Percentiles rank a stretch among this genome's conserved stretches.
Evolutionary conservation across 2,797 vertebrate genomes (phyloP).

Genomic region (Diplodus puntazzo): DNA sequence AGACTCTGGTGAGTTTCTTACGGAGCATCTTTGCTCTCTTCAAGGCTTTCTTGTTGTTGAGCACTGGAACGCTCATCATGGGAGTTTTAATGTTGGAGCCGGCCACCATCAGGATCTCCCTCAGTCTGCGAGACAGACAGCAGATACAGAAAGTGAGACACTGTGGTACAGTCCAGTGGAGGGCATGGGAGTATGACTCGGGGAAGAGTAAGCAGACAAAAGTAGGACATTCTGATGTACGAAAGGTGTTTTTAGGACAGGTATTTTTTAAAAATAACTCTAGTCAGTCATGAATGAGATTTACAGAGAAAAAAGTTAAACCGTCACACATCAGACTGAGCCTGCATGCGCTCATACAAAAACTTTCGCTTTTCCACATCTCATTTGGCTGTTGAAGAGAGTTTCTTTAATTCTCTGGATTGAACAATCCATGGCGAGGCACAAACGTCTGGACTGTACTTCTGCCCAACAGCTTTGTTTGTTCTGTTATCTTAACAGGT

Average conservation of each 20-base stretch:
- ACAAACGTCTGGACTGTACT: no score
- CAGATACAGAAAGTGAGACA: not conserved
- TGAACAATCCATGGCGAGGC: no score
- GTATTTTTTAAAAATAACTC: not conserved
- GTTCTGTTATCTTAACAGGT: no score
- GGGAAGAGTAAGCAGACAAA: not conserved
- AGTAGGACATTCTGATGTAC: not conserved
- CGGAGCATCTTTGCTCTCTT: constrained; percentile 90
- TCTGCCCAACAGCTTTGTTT: no score
- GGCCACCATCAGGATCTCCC: constrained; percentile 96
- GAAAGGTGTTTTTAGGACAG: not conserved
- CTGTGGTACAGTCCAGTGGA: not conserved
- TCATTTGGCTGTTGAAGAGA: not conserved
- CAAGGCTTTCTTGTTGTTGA: constrained; percentile 88
- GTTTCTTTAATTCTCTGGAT: no score
- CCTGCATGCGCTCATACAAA: not conserved
- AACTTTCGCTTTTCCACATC: not conserved
- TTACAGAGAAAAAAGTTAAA: not conserved
- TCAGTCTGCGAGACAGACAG: constrained; percentile 82
- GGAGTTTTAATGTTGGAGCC: constrained; percentile 96
- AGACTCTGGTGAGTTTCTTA: constrained; percentile 91
- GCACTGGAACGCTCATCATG: constrained; percentile 95
- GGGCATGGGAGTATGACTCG: not conserved
- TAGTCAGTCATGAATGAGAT: not conserved
- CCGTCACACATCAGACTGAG: not conserved